A percentile compares a stretch with the other conserved stretches of the same genome.
Evolutionary conservation across 2,797 vertebrate genomes (phyloP).

Genomic region (Hippopotamyrus pictus): DNA sequence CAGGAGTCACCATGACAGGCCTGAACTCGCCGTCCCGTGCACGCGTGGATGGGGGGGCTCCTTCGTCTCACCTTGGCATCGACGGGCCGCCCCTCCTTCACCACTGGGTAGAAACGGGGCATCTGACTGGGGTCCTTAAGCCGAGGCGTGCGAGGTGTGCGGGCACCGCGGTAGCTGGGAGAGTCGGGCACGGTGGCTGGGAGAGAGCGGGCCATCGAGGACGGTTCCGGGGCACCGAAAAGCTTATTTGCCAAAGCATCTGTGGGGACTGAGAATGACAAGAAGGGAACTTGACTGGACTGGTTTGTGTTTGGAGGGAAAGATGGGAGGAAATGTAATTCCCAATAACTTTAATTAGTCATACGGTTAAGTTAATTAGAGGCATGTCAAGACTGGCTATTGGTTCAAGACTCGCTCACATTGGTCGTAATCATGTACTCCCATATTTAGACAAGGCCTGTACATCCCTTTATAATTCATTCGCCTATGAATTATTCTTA

Average conservation of each 20-base stretch:
- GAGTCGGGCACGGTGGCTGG: constrained; percentile 95
- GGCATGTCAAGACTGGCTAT: not conserved
- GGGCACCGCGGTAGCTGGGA: constrained; percentile 81
- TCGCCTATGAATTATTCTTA: not conserved
- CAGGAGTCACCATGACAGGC: not conserved
- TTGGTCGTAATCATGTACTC: not conserved
- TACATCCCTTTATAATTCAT: not conserved
- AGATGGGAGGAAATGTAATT: not conserved
- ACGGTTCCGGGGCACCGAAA: constrained; percentile 88
- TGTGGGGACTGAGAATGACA: constrained; percentile 73
- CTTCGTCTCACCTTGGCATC: constrained; percentile 76
- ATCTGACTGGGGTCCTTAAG: constrained; percentile 87
- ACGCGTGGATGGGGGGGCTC: not conserved
- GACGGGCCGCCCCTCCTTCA: constrained; percentile 89
- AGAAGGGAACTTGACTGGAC: not conserved
- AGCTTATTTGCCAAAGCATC: constrained; percentile 94
- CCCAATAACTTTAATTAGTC: not conserved
- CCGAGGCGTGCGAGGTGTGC: constrained; percentile 92
- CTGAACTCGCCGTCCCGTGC: too few species aligned
- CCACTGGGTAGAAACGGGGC: constrained; percentile 93
- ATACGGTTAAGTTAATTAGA: not conserved
- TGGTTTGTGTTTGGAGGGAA: not conserved
- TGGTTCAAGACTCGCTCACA: not conserved
- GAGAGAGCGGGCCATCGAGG: constrained; percentile 83
- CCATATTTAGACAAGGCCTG: not conserved